These are phyloP conservation scores for Apotomis turbidana DNA, from an alignment of 2,888 invertebrate genomes.

Conservation along the genomic window DNA sequence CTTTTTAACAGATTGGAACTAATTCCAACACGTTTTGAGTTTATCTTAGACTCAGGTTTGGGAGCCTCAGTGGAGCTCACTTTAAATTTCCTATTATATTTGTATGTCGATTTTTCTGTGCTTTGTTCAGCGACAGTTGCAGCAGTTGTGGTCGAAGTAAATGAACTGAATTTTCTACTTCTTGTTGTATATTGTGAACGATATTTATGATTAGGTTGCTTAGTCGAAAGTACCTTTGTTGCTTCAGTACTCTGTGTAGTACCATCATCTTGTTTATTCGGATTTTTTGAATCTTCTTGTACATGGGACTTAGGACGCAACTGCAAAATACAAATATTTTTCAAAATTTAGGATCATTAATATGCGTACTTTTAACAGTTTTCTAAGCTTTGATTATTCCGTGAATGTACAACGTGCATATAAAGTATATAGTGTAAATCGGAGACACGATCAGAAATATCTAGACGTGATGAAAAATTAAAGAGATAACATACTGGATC, in stretches of 20 bases:
- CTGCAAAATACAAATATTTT: slow-evolving; percentile 56
- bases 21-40: slow-evolving; percentile 56
- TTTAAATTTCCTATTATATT: slow-evolving; percentile 73
- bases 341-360: background rate
- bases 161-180: slow-evolving; percentile 61
- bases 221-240: slow-evolving; percentile 46
- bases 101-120: slow-evolving; percentile 60
- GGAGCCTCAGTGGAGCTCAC: slow-evolving; percentile 59
- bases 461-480: too few species aligned
- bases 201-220: slow-evolving; percentile 45
- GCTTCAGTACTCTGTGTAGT: slow-evolving; percentile 50
- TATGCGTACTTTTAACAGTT: background rate
- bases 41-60: slow-evolving; percentile 51
- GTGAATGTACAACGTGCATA: too few species aligned
- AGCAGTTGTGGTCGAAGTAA: slow-evolving; percentile 53
- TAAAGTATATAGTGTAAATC: too few species aligned
- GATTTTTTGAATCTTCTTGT: slow-evolving; percentile 54
- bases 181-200: slow-evolving; percentile 64
- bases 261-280: slow-evolving; percentile 48
- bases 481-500: too few species aligned
- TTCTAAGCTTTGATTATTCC: too few species aligned
- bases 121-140: slow-evolving; percentile 45
- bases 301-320: slow-evolving; percentile 62
- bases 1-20: slow-evolving; percentile 58
- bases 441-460: too few species aligned